These are phyloP conservation scores for Synergus gifuensis DNA, from an alignment of 2,888 invertebrate genomes.

Conservation along the genomic window DNA sequence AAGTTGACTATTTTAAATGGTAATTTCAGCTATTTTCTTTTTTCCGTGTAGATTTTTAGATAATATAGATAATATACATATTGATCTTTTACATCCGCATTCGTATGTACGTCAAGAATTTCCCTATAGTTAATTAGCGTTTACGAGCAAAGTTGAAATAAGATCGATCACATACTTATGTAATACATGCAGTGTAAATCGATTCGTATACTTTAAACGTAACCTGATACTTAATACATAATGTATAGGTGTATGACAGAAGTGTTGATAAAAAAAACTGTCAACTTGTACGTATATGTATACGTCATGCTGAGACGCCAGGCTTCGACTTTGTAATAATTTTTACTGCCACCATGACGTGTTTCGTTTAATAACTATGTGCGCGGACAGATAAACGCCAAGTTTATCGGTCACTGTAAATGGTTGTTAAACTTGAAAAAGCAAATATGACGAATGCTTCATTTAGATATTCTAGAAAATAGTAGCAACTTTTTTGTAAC, in stretches of 20 bases:
- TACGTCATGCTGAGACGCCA: background rate
- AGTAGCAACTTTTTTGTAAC: background rate
- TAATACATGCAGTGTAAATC: constrained; percentile 18
- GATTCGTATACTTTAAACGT: constrained; percentile 18
- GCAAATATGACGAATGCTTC: background rate
- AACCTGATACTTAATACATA: constrained; percentile 10
- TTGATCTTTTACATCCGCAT: background rate
- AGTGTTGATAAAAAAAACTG: background rate
- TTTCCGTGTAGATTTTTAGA: too few relatives aligned
- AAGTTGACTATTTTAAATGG: too few relatives aligned
- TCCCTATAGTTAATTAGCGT: constrained; percentile 12
- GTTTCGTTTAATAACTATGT: background rate
- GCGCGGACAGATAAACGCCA: background rate
- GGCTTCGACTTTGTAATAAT: constrained; percentile 12
- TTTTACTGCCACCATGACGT: background rate
- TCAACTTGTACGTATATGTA: background rate
- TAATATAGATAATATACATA: too few relatives aligned
- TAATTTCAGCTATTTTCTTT: too few relatives aligned
- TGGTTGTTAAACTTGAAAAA: background rate
- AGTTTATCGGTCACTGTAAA: background rate
- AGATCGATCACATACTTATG: constrained; percentile 21
- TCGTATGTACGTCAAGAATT: background rate
- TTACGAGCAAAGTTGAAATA: constrained; percentile 18
- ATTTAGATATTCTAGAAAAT: background rate
- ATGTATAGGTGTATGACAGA: background rate